Conservation (phyloP, 1,140 invertebrate species). For the Holotrichia oblita region DNA sequence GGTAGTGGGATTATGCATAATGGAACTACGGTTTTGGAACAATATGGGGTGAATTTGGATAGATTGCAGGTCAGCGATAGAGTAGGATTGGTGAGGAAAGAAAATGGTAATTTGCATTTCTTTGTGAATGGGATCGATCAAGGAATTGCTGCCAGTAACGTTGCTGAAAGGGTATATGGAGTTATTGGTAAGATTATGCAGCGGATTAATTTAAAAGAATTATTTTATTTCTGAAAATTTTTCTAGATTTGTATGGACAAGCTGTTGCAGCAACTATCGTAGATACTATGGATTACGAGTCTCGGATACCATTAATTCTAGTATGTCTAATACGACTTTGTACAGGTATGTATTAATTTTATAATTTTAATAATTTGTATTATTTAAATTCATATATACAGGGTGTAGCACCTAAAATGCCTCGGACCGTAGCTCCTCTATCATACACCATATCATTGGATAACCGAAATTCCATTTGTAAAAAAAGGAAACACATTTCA, state of each 20-base stretch:
- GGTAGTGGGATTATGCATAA: constrained; percentile 96
- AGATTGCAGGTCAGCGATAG: constrained; percentile 87
- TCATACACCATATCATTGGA: no score
- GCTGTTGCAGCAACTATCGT: constrained; percentile 93
- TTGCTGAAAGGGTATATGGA: constrained; percentile 88
- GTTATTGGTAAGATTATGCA: constrained; percentile 71
- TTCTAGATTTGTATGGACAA: constrained; percentile 87
- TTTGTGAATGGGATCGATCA: constrained; percentile 94
- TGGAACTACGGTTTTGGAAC: constrained; percentile 89
- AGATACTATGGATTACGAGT: constrained; percentile 73
- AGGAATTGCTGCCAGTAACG: constrained; percentile 85
- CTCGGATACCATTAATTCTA: constrained; percentile 77
- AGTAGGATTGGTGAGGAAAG: constrained; percentile 89
- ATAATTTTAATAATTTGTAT: no score
- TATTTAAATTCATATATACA: no score
- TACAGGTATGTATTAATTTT: constrained; percentile 65
- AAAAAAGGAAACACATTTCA: no score
- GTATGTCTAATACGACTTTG: constrained; percentile 77
- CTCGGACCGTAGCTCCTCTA: no score
- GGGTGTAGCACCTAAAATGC: no score
- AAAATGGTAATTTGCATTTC: constrained; percentile 88
- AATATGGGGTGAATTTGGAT: constrained; percentile 93
- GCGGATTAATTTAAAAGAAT: not conserved
- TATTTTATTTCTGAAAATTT: constrained; percentile 27
- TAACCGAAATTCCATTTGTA: no score